These are phyloP conservation scores for Diaperis boleti DNA, from an alignment of 2,888 invertebrate species.

Conservation along the genomic window DNA sequence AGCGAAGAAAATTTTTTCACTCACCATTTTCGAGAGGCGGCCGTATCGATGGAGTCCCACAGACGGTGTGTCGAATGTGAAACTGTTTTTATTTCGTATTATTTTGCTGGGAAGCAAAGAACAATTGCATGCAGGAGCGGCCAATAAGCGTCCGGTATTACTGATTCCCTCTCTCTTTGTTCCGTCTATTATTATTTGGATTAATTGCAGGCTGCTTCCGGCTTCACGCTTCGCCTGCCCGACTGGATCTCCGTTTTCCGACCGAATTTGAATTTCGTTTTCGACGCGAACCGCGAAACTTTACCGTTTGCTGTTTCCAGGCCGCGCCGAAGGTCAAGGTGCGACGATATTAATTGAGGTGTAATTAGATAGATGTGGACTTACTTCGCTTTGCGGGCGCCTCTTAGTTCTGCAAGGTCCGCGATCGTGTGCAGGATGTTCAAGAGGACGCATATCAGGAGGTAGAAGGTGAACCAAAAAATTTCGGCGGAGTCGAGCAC, in stretches of 20 bases:
- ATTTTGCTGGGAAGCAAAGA: constrained; percentile 50
- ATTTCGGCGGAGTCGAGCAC: background rate
- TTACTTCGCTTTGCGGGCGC: background rate
- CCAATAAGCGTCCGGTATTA: constrained; percentile 48
- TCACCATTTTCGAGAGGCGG: constrained; percentile 29
- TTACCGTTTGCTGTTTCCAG: constrained; percentile 16
- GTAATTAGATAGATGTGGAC: background rate
- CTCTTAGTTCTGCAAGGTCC: constrained; percentile 1
- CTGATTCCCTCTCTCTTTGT: constrained; percentile 50
- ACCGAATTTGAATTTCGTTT: constrained; percentile 36
- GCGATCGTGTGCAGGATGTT: constrained; percentile 3
- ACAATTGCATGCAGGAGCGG: constrained; percentile 50
- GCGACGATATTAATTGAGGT: background rate
- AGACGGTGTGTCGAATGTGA: constrained; percentile 42
- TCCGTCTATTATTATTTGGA: constrained; percentile 59
- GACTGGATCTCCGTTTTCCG: constrained; percentile 37
- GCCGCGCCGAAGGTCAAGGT: background rate
- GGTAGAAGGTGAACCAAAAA: constrained; percentile 22
- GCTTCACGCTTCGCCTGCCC: constrained; percentile 53
- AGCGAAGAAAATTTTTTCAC: no score
- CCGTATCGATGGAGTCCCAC: constrained; percentile 33
- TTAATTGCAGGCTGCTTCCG: constrained; percentile 61
- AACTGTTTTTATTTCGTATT: constrained; percentile 51
- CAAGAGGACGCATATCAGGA: constrained; percentile 6
- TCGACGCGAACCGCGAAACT: constrained; percentile 8